Evolutionary conservation across 2,113 vertebrate species (phyloP).

Genomic region (Morone saxatilis): DNA sequence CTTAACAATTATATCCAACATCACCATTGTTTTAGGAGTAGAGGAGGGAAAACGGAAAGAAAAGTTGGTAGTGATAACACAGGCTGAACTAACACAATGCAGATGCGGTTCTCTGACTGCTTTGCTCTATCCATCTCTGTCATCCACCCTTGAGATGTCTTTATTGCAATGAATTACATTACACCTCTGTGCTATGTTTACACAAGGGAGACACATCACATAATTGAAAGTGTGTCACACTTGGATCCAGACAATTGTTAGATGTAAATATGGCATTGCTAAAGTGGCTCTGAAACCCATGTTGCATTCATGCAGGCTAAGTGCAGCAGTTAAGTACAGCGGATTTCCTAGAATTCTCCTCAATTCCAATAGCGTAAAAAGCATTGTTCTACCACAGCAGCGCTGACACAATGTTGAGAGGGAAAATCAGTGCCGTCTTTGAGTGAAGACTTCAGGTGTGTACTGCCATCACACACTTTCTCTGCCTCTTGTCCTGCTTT

Average conservation of each 20-base stretch:
- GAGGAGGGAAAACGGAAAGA: neutral
- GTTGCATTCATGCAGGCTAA: conserved; percentile 25
- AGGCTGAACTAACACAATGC: conserved; percentile 40
- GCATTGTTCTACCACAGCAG: conserved; percentile 60
- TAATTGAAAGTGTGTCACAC: conserved; percentile 65
- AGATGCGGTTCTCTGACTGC: conserved; percentile 35
- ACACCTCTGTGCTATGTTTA: conserved; percentile 53
- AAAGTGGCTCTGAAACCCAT: conserved; percentile 42
- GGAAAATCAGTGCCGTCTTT: conserved; percentile 50
- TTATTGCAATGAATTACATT: conserved; percentile 63
- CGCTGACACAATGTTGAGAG: conserved; percentile 14
- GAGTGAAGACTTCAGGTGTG: conserved; percentile 67
- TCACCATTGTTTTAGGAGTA: neutral
- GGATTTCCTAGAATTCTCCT: conserved; percentile 46
- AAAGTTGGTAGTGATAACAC: conserved; percentile 28
- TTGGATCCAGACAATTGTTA: conserved; percentile 50
- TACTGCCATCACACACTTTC: conserved; percentile 45
- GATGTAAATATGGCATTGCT: conserved; percentile 62
- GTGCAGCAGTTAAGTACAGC: conserved; percentile 28
- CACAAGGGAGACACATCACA: conserved; percentile 45
- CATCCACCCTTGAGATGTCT: conserved; percentile 57
- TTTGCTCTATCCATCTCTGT: conserved; percentile 48
- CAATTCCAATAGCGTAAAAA: conserved; percentile 49
- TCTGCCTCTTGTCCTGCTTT: conserved; percentile 25
- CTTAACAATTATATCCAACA: neutral